A percentile compares a stretch with the other conserved stretches of the same genome.
phyloP scores from a whole-genome alignment of 2,888 invertebrate genomes.

The Hypolimnas misippus region DNA sequence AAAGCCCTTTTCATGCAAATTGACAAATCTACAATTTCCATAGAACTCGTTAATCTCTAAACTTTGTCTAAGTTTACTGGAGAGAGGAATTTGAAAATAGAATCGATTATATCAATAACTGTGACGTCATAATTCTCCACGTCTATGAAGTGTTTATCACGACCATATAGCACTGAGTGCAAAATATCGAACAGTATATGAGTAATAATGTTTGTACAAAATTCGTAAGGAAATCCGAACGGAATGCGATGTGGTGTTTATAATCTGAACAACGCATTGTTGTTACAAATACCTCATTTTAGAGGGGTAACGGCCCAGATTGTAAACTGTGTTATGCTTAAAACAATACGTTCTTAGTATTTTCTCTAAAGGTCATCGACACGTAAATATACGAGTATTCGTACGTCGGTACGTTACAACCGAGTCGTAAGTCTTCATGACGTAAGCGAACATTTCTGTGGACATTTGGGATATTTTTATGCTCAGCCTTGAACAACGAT shows the following conservation, averaged over 20 bases:
- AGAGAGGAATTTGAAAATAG: background rate
- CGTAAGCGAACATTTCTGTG: conserved; percentile 39
- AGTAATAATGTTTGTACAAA: conserved; percentile 28
- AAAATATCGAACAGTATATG: conserved; percentile 24
- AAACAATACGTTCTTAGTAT: conserved; percentile 74
- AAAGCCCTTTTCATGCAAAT: too few species aligned
- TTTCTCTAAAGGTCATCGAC: conserved; percentile 72
- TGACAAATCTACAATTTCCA: too few species aligned
- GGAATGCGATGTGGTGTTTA: conserved; percentile 68
- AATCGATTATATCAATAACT: background rate
- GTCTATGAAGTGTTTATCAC: background rate
- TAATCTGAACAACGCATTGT: conserved; percentile 60
- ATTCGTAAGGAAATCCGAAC: conserved; percentile 51
- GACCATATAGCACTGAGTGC: conserved; percentile 3
- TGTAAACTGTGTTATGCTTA: conserved; percentile 68
- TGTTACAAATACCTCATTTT: conserved; percentile 74
- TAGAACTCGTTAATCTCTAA: background rate
- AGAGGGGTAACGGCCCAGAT: conserved; percentile 77
- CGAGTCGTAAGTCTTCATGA: conserved; percentile 42
- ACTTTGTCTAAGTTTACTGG: background rate
- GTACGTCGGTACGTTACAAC: conserved; percentile 45
- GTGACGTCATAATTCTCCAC: background rate
- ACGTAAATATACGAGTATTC: conserved; percentile 68
- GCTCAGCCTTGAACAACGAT: conserved; percentile 10
- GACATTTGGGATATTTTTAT: conserved; percentile 22